Conservation (phyloP, 2,113 vertebrate species). For the Pachyramphus minor region DNA sequence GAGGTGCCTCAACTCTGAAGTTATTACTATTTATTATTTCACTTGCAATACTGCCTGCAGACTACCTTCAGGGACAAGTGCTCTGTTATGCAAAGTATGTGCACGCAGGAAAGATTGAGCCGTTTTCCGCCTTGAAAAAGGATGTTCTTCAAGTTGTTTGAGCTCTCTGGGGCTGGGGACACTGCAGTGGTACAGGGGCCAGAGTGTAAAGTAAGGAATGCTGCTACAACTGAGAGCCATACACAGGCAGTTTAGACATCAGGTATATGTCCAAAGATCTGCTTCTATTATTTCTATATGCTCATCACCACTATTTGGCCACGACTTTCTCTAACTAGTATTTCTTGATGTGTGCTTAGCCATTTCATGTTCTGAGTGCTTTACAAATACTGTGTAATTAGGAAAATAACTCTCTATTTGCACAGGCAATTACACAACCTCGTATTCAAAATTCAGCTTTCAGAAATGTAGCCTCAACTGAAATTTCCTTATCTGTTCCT, state of each 20-base stretch:
- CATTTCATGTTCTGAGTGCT: constrained; percentile 22
- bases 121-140: neutral
- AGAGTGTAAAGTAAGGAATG: neutral
- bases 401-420: constrained; percentile 43
- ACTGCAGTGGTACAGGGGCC: neutral
- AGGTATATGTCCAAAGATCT: neutral
- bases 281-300: neutral
- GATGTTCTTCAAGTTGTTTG: neutral
- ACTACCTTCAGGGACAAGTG: neutral
- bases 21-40: neutral
- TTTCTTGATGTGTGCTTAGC: neutral
- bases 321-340: neutral
- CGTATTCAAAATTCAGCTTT: constrained; percentile 20
- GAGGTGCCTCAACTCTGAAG: neutral
- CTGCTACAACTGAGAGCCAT: neutral
- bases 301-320: neutral
- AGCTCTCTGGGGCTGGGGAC: neutral
- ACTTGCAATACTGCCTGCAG: neutral
- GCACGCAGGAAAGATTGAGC: neutral
- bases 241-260: neutral
- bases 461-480: neutral
- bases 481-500: neutral
- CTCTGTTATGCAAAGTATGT: neutral
- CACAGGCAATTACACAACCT: constrained; percentile 42
- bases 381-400: constrained; percentile 56